Evolutionary conservation across 2,888 invertebrate genomes (phyloP).

Genomic region (Rhingia rostrata): DNA sequence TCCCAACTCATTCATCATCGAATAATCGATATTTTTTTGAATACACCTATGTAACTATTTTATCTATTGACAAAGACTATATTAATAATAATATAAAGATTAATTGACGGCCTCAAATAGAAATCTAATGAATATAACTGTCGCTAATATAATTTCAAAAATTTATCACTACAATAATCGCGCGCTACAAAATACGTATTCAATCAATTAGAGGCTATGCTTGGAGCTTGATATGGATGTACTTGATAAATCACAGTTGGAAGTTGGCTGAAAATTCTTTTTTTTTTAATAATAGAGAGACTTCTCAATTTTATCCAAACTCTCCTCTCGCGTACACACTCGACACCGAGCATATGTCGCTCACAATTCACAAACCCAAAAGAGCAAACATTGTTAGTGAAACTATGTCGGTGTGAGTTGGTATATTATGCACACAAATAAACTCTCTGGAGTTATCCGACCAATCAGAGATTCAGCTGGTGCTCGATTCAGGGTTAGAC

Average conservation of each 20-base stretch:
- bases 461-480: slow-evolving; percentile 41
- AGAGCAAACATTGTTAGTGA: background rate
- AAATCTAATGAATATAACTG: slow-evolving; percentile 62
- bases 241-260: slow-evolving; percentile 27
- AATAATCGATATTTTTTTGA: slow-evolving; percentile 54
- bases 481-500: slow-evolving; percentile 58
- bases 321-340: background rate
- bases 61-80: slow-evolving; percentile 18
- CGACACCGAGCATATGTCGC: background rate
- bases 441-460: slow-evolving; percentile 55
- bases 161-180: slow-evolving; percentile 46
- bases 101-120: slow-evolving; percentile 40
- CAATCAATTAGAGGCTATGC: slow-evolving; percentile 45
- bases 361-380: slow-evolving; percentile 3
- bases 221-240: slow-evolving; percentile 10
- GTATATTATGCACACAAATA: slow-evolving; percentile 42
- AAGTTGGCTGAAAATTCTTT: background rate
- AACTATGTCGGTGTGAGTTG: slow-evolving; percentile 6
- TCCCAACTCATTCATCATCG: slow-evolving; percentile 58
- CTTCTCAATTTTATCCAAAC: background rate
- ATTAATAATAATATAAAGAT: slow-evolving; percentile 39
- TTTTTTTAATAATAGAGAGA: background rate
- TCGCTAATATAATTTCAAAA: slow-evolving; percentile 48
- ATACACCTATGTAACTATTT: slow-evolving; percentile 10
- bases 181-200: slow-evolving; percentile 33